Percentiles rank a stretch among this genome's conserved stretches.
Evolutionary conservation across 2,797 vertebrate genomes (phyloP).

Genomic region (Argya squamiceps): DNA sequence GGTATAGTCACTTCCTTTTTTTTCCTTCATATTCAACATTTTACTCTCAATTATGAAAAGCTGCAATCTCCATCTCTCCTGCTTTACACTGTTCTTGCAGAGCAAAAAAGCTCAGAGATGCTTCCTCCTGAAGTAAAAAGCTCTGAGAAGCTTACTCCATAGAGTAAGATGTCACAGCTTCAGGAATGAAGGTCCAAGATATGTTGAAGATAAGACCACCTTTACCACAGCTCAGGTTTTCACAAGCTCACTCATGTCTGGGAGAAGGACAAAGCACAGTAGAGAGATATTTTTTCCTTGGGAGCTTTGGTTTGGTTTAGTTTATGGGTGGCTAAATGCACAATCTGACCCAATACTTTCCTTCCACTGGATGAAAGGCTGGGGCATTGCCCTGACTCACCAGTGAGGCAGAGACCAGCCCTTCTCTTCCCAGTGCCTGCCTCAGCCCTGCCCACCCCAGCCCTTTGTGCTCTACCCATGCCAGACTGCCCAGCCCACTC

Average conservation of each 20-base stretch:
- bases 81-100: neutral
- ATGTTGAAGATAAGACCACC: neutral
- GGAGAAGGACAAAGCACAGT: neutral
- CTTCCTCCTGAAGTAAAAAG: neutral
- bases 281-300: neutral
- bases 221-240: neutral
- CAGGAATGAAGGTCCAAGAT: neutral
- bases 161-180: neutral
- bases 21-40: neutral
- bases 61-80: neutral
- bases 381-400: neutral
- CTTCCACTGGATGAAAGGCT: neutral
- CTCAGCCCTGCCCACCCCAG: neutral
- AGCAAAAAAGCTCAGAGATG: neutral
- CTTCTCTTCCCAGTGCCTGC: neutral
- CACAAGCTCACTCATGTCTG: neutral
- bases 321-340: neutral
- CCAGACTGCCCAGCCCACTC: neutral
- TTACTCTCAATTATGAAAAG: neutral
- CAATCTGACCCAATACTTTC: neutral
- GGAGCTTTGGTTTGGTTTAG: neutral
- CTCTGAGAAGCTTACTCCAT: neutral
- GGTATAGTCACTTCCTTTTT: neutral
- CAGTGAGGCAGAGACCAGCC: neutral
- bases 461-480: accelerated